Evolutionary conservation across 1,140 invertebrate genomes (phyloP), one percentile per base, ranked within the genome.

Genomic region (Andricus grossulariae): DNA sequence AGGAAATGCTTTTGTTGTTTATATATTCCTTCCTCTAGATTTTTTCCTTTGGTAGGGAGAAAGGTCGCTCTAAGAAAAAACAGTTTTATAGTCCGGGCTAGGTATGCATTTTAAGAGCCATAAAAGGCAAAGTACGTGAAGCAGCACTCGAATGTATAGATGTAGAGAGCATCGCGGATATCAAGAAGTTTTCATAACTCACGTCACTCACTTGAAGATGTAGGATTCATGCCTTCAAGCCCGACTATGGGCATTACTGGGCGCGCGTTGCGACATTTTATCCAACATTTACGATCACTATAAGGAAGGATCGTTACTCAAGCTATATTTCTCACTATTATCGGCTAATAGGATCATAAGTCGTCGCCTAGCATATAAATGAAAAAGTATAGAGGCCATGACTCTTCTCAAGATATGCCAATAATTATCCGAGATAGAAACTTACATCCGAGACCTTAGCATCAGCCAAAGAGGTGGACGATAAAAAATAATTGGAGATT

Each of bases 121-220:
- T 66, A 66, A 66, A 66, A 66, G n/a, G 60, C 60, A 66, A 66
- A 66, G 25, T 66, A 66, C 60, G 60, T 66, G 60, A 66, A 66
- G 60, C 60, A 66, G 25, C 60, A 66, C 60, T 66, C 39, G 60
- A 39, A 66, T 66, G 60, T 66, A 32, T 66, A 66, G 25, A 66
- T 66, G 60, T 66, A 45, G 25, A 66, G 60, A 66, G 60, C 32
- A 15, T 66, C 5, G 32, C 32, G 60, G 32, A 66, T 66, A 66
- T 66, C 60, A 66, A 66, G 60, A 66, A 66, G 60, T 66, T 66
- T 66, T 39, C 60, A 66, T 66, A 66, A 66, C 60, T 66, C 60
- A 66, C 60, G 60, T 66, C 60, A 66, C 60, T 66, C 32, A 66
- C 60, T 66, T 39, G 60, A 66, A 66, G 60, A 66, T 32, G 60